Evolutionary conservation across 2,888 invertebrate species (phyloP).

Genomic region (Drosophila recens): DNA sequence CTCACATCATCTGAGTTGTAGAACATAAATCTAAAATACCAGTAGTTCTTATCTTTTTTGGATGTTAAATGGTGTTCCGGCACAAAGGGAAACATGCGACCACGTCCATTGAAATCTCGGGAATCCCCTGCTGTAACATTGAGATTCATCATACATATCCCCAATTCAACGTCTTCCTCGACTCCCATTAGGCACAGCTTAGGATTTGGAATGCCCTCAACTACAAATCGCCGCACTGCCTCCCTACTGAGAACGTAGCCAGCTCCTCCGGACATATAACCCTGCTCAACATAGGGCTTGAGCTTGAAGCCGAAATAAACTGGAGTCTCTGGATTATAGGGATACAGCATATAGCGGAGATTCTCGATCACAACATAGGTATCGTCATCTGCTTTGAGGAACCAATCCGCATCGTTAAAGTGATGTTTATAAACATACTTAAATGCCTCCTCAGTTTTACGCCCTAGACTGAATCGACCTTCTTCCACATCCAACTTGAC

Average conservation of each 20-base stretch:
- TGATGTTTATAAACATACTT: constrained; percentile 94
- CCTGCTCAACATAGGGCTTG: constrained; percentile 90
- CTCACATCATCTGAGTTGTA: constrained; percentile 91
- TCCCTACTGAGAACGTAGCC: constrained; percentile 97
- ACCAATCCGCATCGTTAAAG: constrained; percentile 96
- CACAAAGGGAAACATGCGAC: constrained; percentile 96
- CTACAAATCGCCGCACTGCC: constrained; percentile 92
- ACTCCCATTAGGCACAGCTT: constrained; percentile 84
- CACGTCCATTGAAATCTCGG: constrained; percentile 92
- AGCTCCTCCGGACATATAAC: constrained; percentile 97
- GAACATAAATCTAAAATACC: constrained; percentile 98
- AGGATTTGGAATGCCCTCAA: constrained; percentile 89
- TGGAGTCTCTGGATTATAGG: constrained; percentile 90
- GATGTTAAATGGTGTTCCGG: constrained; percentile 97
- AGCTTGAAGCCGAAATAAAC: constrained; percentile 97
- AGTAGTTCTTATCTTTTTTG: constrained; percentile 90
- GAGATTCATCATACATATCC: constrained; percentile 92
- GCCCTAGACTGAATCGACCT: constrained; percentile 97
- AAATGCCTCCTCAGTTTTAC: constrained; percentile 97
- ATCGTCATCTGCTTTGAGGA: constrained; percentile 99
- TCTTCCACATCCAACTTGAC: constrained; percentile 93
- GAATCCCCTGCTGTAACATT: constrained; percentile 94
- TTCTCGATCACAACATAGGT: constrained; percentile 98
- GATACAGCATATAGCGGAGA: constrained; percentile 93
- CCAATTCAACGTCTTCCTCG: constrained; percentile 86